phyloP scores from a whole-genome alignment of 2,888 invertebrate genomes.

The Mesoligia furuncula region DNA sequence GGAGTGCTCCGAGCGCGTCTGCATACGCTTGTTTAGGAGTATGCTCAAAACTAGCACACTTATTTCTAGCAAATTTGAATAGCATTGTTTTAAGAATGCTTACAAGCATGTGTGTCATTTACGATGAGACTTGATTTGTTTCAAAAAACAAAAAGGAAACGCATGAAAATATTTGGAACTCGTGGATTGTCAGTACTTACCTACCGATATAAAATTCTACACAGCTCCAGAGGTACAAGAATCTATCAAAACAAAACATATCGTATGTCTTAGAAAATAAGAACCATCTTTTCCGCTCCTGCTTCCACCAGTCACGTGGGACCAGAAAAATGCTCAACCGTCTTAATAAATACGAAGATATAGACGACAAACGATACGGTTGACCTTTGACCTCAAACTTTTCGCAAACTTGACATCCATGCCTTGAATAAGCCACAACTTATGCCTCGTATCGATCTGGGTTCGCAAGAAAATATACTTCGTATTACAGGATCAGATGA shows the following conservation, averaged over 20 bases:
- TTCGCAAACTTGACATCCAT: conserved; percentile 51
- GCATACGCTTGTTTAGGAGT: background rate
- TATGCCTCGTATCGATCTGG: conserved; percentile 35
- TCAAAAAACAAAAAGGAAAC: background rate
- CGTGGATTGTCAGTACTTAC: background rate
- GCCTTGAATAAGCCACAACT: conserved; percentile 41
- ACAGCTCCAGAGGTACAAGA: background rate
- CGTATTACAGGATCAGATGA: conserved; percentile 15
- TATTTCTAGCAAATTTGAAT: background rate
- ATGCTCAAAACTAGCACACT: background rate
- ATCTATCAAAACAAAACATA: background rate
- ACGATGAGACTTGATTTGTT: background rate
- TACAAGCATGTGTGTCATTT: background rate
- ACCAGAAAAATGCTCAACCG: conserved; percentile 35
- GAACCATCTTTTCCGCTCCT: background rate
- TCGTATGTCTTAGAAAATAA: conserved; percentile 19
- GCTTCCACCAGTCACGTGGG: conserved; percentile 12
- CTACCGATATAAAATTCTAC: background rate
- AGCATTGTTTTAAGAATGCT: background rate
- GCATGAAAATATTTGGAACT: background rate
- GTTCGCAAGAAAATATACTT: conserved; percentile 24
- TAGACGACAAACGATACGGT: conserved; percentile 33
- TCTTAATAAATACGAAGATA: conserved; percentile 47
- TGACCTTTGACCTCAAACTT: conserved; percentile 57
- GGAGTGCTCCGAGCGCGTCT: background rate